Evolutionary conservation across 2,888 invertebrate species (phyloP), one percentile per base, ranked within the genome.

Genomic region (Hemistola chrysoprasaria): DNA sequence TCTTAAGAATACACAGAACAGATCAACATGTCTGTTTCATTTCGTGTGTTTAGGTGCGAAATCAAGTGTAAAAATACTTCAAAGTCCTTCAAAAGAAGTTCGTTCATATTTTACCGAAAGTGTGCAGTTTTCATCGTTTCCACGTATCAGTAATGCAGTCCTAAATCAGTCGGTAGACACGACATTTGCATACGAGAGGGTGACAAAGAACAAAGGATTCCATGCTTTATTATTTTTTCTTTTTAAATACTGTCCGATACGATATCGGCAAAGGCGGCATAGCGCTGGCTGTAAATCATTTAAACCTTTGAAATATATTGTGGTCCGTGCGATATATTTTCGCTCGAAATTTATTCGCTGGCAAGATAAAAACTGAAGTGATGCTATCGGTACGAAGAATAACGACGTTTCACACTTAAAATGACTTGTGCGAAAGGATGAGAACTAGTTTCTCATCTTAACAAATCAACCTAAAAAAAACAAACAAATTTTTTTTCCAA

Each of bases 191-290:
- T 88, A 78, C 70, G 76, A 77, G 71, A 73, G 71, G 78, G 83
- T 81, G 85, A 85, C 80, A 79, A 83, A 80, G 86, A 84, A 87
- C 86, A 87, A 87, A 84, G 82, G 78, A 55, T 50, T 45, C 30
- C 41, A 54, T 59, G 53, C 53, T 58, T 61, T 62, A 55, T 58
- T 56, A 51, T 54, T 56, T 60, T 71, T 53, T 47, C 30, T 31
- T 54, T 55, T 55, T 48, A 50, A 48, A 41, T 41, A 47, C 49
- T 48, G 57, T 54, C 70, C 69, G 78, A 78, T 76, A 75, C 69
- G 75, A 67, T 78, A 80, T 85, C 83, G 70, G 62, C 65, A 67
- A 74, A 71, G 69, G 71, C 69, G 59, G 61, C 59, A 63, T 81
- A 80, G 78, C 78, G 63, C 40, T 34, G 37, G 52, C 65, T 62